Conservation (phyloP, 1,140 invertebrate genomes). For the Aphelinus atriplicis region DNA sequence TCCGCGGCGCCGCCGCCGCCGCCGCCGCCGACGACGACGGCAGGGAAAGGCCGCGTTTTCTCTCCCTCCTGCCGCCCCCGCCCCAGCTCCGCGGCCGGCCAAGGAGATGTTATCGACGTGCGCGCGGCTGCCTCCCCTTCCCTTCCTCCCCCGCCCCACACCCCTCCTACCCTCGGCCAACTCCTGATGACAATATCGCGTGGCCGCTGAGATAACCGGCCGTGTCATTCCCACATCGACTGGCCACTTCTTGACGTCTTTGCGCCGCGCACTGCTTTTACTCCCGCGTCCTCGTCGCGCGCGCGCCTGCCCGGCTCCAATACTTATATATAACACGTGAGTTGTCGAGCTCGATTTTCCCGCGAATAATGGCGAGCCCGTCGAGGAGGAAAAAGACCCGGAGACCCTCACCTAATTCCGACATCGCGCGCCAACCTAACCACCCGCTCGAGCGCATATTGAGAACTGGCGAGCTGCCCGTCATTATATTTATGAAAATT, state of each 20-base stretch:
- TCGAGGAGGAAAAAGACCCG: neutral
- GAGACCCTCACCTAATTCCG: slow-evolving; percentile 36
- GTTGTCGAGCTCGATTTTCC: slow-evolving; percentile 28
- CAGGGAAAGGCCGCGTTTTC: slow-evolving; percentile 60
- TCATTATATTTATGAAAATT: too few species aligned
- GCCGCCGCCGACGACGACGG: slow-evolving; percentile 36
- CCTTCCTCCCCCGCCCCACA: neutral
- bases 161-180: slow-evolving; percentile 16
- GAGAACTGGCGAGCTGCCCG: too few species aligned
- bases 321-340: slow-evolving; percentile 7
- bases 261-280: neutral
- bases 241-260: slow-evolving; percentile 48
- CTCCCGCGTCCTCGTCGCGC: neutral
- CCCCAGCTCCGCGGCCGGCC: neutral
- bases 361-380: slow-evolving; percentile 18
- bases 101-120: slow-evolving; percentile 60
- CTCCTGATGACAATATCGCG: slow-evolving; percentile 65
- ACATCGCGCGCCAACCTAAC: neutral
- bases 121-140: neutral
- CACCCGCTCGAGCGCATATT: too few species aligned
- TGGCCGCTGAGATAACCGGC: slow-evolving; percentile 65
- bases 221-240: slow-evolving; percentile 66
- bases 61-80: neutral
- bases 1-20: too few species aligned
- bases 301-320: neutral